Evolutionary conservation across 2,113 vertebrate genomes (phyloP).

Genomic region (Salvelinus sp.): DNA sequence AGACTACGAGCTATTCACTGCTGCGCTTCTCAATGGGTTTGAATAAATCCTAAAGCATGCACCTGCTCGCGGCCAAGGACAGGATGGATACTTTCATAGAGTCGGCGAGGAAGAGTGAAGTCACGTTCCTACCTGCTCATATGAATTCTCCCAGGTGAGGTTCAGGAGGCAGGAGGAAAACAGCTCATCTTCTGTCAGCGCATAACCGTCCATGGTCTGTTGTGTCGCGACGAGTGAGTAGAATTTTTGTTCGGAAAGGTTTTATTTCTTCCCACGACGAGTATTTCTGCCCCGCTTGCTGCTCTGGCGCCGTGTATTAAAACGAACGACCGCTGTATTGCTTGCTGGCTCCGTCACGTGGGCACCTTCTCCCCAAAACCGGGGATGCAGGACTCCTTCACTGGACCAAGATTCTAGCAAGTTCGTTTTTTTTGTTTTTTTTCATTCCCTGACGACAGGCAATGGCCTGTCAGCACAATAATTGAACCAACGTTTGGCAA

Average conservation of each 20-base stretch:
- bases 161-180: constrained; percentile 87
- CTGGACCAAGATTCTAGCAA: constrained; percentile 21
- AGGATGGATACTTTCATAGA: no score
- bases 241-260: constrained; percentile 5
- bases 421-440: background rate
- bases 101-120: background rate
- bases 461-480: no score
- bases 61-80: no score
- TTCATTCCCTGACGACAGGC: background rate
- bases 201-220: constrained; percentile 86
- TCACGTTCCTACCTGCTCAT: constrained; percentile 84
- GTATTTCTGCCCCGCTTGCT: constrained; percentile 44
- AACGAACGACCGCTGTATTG: constrained; percentile 49
- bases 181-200: constrained; percentile 86
- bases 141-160: constrained; percentile 91
- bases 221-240: constrained; percentile 22
- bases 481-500: no score
- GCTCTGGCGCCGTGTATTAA: constrained; percentile 56
- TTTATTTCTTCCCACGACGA: constrained; percentile 42
- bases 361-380: constrained; percentile 35
- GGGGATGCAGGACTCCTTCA: constrained; percentile 20
- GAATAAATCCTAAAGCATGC: no score
- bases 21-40: no score
- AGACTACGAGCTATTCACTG: no score
- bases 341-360: constrained; percentile 68